Evolutionary conservation across 2,113 vertebrate genomes (phyloP).

Genomic region (Mohoua ochrocephala): DNA sequence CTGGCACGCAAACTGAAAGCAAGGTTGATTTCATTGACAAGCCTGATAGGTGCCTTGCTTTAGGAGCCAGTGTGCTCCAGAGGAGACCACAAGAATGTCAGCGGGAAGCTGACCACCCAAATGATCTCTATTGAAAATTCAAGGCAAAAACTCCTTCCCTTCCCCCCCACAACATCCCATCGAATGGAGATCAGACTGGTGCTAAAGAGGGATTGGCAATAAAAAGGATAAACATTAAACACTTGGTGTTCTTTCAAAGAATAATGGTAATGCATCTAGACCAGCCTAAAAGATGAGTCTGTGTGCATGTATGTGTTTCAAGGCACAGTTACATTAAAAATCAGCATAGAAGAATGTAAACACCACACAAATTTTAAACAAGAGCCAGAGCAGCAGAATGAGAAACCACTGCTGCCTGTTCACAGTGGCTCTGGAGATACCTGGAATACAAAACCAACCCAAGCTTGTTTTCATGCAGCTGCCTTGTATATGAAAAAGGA

Average conservation of each 20-base stretch:
- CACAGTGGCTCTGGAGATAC: background rate
- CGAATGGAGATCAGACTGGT: background rate
- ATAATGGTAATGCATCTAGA: background rate
- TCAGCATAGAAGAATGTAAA: background rate
- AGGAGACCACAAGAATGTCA: no score
- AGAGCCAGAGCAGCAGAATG: background rate
- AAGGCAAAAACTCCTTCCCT: background rate
- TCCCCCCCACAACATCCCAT: background rate
- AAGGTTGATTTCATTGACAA: background rate
- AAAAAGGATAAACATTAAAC: background rate
- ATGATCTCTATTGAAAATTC: background rate
- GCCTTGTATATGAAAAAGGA: background rate
- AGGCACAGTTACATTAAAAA: background rate
- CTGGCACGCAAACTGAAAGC: slow-evolving; percentile 35
- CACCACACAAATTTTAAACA: background rate
- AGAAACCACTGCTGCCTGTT: background rate
- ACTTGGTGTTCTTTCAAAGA: background rate
- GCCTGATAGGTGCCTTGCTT: background rate
- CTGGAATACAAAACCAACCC: background rate
- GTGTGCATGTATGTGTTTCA: background rate
- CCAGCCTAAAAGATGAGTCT: background rate
- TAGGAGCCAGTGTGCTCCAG: background rate
- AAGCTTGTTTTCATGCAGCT: background rate
- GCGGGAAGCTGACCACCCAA: background rate
- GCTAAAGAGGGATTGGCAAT: background rate